Evolutionary conservation across 2,113 vertebrate species (phyloP).

Genomic region (Oenanthe melanoleuca): DNA sequence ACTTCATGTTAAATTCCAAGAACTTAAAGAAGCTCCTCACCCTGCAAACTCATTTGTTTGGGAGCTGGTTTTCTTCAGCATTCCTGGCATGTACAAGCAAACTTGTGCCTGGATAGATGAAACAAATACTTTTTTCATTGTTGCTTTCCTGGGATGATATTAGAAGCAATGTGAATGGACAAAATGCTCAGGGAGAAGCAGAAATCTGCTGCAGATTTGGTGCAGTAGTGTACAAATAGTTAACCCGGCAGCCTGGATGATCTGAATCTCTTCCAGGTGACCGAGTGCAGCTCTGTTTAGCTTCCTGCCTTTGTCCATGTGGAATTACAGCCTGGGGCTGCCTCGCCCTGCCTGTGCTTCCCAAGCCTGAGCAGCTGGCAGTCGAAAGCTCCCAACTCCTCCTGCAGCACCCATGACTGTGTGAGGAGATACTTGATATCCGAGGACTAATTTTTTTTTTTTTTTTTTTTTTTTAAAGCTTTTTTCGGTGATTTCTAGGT

Average conservation of each 20-base stretch:
- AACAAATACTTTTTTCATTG: not conserved
- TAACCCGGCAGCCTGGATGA: not conserved
- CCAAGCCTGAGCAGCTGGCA: not conserved
- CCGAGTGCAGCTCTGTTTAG: slow-evolving; percentile 36
- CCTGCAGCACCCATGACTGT: not conserved
- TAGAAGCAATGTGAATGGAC: not conserved
- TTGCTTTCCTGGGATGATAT: not conserved
- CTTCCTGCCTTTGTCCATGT: slow-evolving; percentile 70
- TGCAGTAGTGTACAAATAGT: slow-evolving; percentile 1
- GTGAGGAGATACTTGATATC: too few relatives aligned
- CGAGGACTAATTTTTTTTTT: not conserved
- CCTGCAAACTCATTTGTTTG: not conserved
- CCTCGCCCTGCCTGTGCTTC: not conserved
- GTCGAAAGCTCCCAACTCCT: not conserved
- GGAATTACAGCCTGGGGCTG: slow-evolving; percentile 20
- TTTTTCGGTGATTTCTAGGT: not conserved
- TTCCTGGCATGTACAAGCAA: not conserved
- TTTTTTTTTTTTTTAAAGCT: not conserved
- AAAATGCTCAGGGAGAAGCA: not conserved
- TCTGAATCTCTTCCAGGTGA: slow-evolving; percentile 58
- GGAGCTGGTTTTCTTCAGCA: not conserved
- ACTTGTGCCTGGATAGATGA: not conserved
- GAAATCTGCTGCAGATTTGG: not conserved
- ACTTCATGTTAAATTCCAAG: not conserved
- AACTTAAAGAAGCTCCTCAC: not conserved